These are phyloP conservation scores for Aspidapion aeneum DNA, from an alignment of 2,888 invertebrate genomes.

Conservation along the genomic window DNA sequence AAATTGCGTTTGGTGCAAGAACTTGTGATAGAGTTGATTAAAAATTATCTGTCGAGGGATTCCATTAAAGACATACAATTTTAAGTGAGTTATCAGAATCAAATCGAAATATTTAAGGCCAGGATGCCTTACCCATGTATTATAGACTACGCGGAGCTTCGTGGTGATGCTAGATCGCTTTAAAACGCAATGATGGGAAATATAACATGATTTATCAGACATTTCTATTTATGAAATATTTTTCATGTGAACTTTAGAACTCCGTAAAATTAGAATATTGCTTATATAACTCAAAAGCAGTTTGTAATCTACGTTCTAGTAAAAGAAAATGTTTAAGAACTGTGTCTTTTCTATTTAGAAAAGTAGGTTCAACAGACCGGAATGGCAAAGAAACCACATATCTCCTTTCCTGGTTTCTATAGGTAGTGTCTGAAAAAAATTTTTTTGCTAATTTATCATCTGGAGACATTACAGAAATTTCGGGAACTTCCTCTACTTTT, in stretches of 20 bases:
- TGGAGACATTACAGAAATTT: background rate
- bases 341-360: background rate
- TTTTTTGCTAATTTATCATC: conserved; percentile 16
- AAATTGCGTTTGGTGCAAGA: conserved; percentile 1
- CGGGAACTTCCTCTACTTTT: conserved; percentile 12
- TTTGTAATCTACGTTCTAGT: conserved; percentile 11
- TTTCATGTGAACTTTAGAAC: conserved; percentile 15
- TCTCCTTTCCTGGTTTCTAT: conserved; percentile 7
- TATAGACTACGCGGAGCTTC: background rate
- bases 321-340: conserved; percentile 10
- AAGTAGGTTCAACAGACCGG: conserved; percentile 5
- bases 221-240: background rate
- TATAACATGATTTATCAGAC: background rate
- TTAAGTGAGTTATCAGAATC: background rate
- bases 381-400: conserved; percentile 17
- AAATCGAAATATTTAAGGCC: background rate
- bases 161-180: background rate
- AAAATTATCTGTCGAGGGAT: background rate
- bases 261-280: conserved; percentile 9
- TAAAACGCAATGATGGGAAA: conserved; percentile 7
- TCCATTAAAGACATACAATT: background rate
- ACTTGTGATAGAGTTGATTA: background rate
- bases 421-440: conserved; percentile 8
- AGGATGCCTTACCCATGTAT: background rate
- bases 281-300: conserved; percentile 3